Percentiles rank a stretch among this genome's conserved stretches.
phyloP scores from a whole-genome alignment of 1,140 invertebrate genomes.

The Drosophila triauraria region DNA sequence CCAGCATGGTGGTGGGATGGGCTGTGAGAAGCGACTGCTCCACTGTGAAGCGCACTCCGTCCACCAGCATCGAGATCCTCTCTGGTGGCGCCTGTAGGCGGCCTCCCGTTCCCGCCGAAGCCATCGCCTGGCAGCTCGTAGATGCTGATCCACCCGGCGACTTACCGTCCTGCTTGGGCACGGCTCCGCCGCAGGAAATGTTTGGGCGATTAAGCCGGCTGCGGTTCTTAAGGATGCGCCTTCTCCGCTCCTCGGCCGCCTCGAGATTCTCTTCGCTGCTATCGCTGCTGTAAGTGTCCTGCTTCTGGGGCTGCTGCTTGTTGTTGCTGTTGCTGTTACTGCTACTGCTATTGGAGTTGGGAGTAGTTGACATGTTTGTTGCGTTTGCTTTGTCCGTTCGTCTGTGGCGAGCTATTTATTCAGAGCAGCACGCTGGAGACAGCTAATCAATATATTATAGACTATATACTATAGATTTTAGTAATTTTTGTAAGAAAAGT shows the following conservation, averaged over 20 bases:
- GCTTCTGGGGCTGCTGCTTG: slow-evolving; percentile 58
- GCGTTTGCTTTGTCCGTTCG: slow-evolving; percentile 17
- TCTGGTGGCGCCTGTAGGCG: slow-evolving; percentile 60
- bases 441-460: too few relatives aligned
- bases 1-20: slow-evolving; percentile 97
- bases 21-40: slow-evolving; percentile 96
- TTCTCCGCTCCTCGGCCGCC: slow-evolving; percentile 87
- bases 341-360: slow-evolving; percentile 74
- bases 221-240: slow-evolving; percentile 89
- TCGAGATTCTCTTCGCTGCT: slow-evolving; percentile 90
- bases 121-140: slow-evolving; percentile 34
- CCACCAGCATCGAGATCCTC: slow-evolving; percentile 94
- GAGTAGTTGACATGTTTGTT: slow-evolving; percentile 80
- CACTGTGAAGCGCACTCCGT: slow-evolving; percentile 96
- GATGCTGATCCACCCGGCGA: slow-evolving; percentile 26
- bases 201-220: slow-evolving; percentile 57
- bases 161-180: slow-evolving; percentile 65
- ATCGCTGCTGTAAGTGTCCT: slow-evolving; percentile 87
- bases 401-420: too few relatives aligned
- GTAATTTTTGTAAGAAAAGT: too few relatives aligned
- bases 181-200: slow-evolving; percentile 58
- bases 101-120: slow-evolving; percentile 22
- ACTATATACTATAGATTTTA: too few relatives aligned
- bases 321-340: slow-evolving; percentile 69
- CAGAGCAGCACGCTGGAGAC: too few relatives aligned